phyloP scores from a whole-genome alignment of 2,888 invertebrate genomes.

The Graphium colonna region DNA sequence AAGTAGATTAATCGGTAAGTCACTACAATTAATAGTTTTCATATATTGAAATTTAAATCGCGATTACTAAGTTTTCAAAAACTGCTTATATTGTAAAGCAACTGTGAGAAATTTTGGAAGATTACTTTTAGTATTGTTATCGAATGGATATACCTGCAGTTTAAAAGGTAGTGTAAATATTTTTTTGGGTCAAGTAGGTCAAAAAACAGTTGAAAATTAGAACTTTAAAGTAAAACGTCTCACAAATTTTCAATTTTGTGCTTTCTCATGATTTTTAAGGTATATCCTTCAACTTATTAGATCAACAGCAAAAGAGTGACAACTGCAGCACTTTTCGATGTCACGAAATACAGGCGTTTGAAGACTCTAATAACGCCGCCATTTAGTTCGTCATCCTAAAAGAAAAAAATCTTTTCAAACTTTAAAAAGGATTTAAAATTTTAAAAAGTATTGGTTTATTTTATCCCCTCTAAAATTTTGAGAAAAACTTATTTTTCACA shows the following conservation, averaged over 20 bases:
- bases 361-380: background rate
- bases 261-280: background rate
- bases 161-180: background rate
- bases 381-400: background rate
- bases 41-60: background rate
- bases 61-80: background rate
- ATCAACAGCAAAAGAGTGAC: background rate
- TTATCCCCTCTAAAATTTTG: background rate
- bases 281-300: background rate
- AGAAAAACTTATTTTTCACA: background rate
- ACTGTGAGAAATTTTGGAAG: background rate
- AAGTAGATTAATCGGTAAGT: background rate
- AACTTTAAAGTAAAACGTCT: background rate
- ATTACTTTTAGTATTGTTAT: background rate
- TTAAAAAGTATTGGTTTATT: background rate
- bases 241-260: background rate
- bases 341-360: background rate
- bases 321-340: background rate
- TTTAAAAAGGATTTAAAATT: background rate
- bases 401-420: background rate
- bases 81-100: background rate
- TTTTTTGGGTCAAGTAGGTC: background rate
- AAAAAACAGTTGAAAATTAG: background rate
- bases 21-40: background rate
- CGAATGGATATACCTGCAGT: background rate